A percentile compares a stretch with the other conserved stretches of the same genome.
Evolutionary conservation across 2,888 invertebrate genomes (phyloP).

Genomic region (Diloba caeruleocephala): DNA sequence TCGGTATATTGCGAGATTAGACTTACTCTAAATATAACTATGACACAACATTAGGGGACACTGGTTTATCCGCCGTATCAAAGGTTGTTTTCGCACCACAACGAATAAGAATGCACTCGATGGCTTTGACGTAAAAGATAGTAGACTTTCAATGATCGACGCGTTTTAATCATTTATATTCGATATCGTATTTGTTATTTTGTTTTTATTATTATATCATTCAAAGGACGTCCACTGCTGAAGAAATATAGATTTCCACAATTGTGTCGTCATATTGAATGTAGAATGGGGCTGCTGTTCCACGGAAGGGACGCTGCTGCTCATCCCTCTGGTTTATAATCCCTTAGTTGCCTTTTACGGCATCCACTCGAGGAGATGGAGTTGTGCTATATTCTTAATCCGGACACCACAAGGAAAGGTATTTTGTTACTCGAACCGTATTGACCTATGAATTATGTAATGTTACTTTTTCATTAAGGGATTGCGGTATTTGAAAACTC

Average conservation of each 20-base stretch:
- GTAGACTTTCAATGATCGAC: slow-evolving; percentile 23
- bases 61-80: slow-evolving; percentile 7
- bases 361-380: too few relatives aligned
- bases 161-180: slow-evolving; percentile 6
- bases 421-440: too few relatives aligned
- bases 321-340: too few relatives aligned
- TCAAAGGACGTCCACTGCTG: slow-evolving; percentile 2
- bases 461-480: too few relatives aligned
- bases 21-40: slow-evolving; percentile 18
- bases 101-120: slow-evolving; percentile 11
- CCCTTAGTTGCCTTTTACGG: too few relatives aligned
- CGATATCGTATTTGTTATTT: slow-evolving; percentile 16
- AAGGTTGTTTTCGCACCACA: not conserved
- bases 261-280: too few relatives aligned
- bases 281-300: too few relatives aligned
- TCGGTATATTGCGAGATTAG: slow-evolving; percentile 12
- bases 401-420: too few relatives aligned
- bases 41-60: not conserved
- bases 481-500: too few relatives aligned
- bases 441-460: too few relatives aligned
- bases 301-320: too few relatives aligned
- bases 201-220: slow-evolving; percentile 5
- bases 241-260: not conserved
- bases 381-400: too few relatives aligned
- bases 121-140: slow-evolving; percentile 31